A percentile compares a stretch with the other conserved stretches of the same genome.
These are phyloP conservation scores for Drosophila picticornis DNA, from an alignment of 2,888 invertebrate genomes.

Conservation along the genomic window DNA sequence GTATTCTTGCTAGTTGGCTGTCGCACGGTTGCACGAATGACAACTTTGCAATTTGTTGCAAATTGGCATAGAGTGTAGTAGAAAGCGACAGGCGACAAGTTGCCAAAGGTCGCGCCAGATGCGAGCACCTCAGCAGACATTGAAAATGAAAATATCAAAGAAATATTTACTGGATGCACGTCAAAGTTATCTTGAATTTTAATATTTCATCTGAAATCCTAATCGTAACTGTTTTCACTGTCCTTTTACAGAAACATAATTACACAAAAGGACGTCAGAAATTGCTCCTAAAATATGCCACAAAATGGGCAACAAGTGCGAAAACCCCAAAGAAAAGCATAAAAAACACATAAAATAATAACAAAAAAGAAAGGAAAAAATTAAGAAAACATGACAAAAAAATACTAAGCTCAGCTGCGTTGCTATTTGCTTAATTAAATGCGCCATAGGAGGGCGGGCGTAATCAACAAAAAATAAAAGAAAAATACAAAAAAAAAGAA, in stretches of 20 bases:
- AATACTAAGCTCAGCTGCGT: slow-evolving; percentile 48
- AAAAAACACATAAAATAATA: slow-evolving; percentile 34
- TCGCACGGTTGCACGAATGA: slow-evolving; percentile 52
- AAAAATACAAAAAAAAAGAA: slow-evolving; percentile 36
- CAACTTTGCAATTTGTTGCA: slow-evolving; percentile 72
- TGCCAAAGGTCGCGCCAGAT: slow-evolving; percentile 40
- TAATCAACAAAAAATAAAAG: slow-evolving; percentile 9
- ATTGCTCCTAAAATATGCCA: slow-evolving; percentile 40
- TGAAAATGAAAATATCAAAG: not conserved
- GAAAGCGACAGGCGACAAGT: slow-evolving; percentile 57
- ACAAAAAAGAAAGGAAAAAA: slow-evolving; percentile 10
- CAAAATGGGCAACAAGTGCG: slow-evolving; percentile 61
- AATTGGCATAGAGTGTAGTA: slow-evolving; percentile 70
- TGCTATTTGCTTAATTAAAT: slow-evolving; percentile 78
- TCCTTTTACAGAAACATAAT: not conserved
- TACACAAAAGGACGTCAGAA: slow-evolving; percentile 2
- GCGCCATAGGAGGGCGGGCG: slow-evolving; percentile 43
- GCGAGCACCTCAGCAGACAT: not conserved
- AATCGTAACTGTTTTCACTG: not conserved
- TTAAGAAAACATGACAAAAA: slow-evolving; percentile 19
- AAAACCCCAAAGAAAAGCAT: slow-evolving; percentile 46
- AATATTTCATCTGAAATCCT: not conserved
- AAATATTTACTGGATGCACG: not conserved
- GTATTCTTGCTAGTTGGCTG: not conserved
- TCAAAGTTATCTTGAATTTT: not conserved